Evolutionary conservation across 2,888 invertebrate species (phyloP), one percentile per base, ranked within the genome.

Genomic region (Lymantria dispar): DNA sequence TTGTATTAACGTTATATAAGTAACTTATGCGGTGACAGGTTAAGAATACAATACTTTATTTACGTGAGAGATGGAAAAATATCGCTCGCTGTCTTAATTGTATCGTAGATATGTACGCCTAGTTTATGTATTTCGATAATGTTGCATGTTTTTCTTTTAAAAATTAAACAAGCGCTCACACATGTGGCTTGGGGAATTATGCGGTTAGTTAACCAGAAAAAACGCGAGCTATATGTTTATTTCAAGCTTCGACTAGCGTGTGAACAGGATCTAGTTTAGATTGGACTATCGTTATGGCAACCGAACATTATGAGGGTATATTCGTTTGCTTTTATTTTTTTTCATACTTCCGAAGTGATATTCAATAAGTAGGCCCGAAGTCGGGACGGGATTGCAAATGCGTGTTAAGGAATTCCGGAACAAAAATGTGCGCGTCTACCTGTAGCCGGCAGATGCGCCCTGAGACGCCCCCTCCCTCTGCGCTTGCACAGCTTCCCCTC

Each of bases 371-470:
- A 60, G 55, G 56, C 46, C 56, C 52, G 60, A 60, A 64, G 64
- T 55, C 74, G 68, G 72, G 80, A 81, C 86, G 70, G 78, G 87
- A 87, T 89, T 85, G 89, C 87, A 86, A 89, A 89, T 90, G 83
- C 74, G 78, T 80, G 81, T 80, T 78, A 83, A 85, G 83, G 83
- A 86, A 89, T 89, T 86, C 86, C 82, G 83, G 83, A 83, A 85
- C 83, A 87, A 88, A 87, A 87, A 86, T 85, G 78, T 74, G 74
- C 74, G 76, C 81, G 74, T 80, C 82, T 86, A 87, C 85, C 87
- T 85, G 85, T 74, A 69, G 62, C 71, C 76, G 74, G 75, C 83
- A 80, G 81, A 78, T 80, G 81, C 72, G 68, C 66, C 62, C 49
- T 52, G 53, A 58, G 60, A 56, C 58, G 41, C 45, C 30, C 45